Base-by-base conservation (phyloP, 2,888 invertebrate species). In the Petrolisthes cinctipes region DNA sequence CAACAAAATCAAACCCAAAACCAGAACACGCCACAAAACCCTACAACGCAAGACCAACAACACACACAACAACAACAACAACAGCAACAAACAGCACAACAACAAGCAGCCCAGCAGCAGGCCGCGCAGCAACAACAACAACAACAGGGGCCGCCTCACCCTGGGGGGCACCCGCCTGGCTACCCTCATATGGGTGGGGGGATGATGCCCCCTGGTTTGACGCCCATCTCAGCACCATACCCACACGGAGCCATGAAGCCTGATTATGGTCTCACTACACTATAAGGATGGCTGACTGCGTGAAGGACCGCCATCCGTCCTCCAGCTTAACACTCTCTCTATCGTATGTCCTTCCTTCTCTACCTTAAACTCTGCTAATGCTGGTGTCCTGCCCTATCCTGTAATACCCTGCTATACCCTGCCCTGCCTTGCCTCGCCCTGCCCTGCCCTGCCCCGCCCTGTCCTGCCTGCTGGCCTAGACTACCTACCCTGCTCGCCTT, bases 181-280 rank as follows among this genome's bases (percentile, higher is more conserved):
- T 89, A 89, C 23, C 89, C 86, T 68, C 89, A 89, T 73, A 89
- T 89, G 82, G 89, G 84, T 14, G 88, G 86, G 17, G 89, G 89
- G 14, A 87, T 90, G 82, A 90, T 90, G 90, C 85, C 89, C 23
- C 82, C 89, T 57, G 87, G 85, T 23, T 78, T 90, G 20, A 87
- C 89, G 7, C 87, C 87, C 78, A 90, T 90, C 61, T 82, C 90
- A 37, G 90, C 90, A 54, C 90, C 90, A 2, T 90, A 90, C 51
- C 90, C 90, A 0, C 90, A 90, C 87, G 90, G 90, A 37, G 90
- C 90, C 61, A 90, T 90, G 90, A 90, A 90, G 82, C 90, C 90
- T n/a, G 90, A 90, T 73, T 90, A 90, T 66, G 90, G 90, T 75
- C 85, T 90, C 73, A 90, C 90, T 23, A 90, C 90, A 54, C 89